Conservation (phyloP, 2,113 vertebrate genomes). For the Brachypteracias leptosomus region DNA sequence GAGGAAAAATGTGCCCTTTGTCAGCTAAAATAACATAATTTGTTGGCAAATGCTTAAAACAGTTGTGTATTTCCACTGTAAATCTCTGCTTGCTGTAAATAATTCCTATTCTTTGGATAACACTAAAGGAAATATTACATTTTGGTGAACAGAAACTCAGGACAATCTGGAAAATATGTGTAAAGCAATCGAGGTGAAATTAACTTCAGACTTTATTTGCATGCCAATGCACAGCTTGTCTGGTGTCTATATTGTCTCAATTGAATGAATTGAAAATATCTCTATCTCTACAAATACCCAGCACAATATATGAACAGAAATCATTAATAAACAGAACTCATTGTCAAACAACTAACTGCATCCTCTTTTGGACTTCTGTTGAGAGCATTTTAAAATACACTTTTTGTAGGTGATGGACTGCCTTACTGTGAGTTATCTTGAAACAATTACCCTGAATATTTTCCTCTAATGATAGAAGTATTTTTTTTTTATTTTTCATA, state of each 20-base stretch:
- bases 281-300: background rate
- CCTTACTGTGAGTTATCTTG: background rate
- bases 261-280: background rate
- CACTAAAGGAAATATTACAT: background rate
- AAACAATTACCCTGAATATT: background rate
- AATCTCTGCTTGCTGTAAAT: conserved; percentile 13
- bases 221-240: background rate
- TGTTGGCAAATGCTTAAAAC: conserved; percentile 10
- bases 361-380: background rate
- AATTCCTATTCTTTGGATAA: background rate
- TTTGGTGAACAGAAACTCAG: background rate
- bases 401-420: background rate
- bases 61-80: background rate
- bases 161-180: background rate
- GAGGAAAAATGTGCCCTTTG: conserved; percentile 1
- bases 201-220: background rate
- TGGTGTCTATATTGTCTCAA: background rate
- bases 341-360: background rate
- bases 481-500: background rate
- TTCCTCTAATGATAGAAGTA: background rate
- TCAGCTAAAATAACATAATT: background rate
- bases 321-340: background rate
- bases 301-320: background rate
- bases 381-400: background rate
- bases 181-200: background rate